A percentile compares a stretch with the other conserved stretches of the same genome.
Evolutionary conservation across 2,113 vertebrate species (phyloP).

Genomic region (Nothobranchius furzeri): DNA sequence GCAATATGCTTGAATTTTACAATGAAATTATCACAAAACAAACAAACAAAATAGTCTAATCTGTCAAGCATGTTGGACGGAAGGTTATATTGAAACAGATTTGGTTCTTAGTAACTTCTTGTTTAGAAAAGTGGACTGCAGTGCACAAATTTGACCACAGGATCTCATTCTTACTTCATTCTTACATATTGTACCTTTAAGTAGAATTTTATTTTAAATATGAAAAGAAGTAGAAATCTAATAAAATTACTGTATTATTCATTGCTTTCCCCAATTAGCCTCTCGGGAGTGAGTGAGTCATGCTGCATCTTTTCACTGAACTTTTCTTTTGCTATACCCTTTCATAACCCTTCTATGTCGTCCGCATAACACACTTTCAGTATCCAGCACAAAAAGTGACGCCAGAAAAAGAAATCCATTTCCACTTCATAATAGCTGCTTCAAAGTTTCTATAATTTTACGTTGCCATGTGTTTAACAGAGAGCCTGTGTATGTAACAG

Average conservation of each 20-base stretch:
- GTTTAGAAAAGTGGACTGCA: too few species aligned
- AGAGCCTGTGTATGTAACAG: conserved; percentile 3
- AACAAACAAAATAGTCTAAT: too few species aligned
- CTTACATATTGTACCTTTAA: background rate
- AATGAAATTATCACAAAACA: too few species aligned
- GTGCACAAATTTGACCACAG: too few species aligned
- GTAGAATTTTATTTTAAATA: background rate
- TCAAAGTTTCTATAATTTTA: conserved; percentile 27
- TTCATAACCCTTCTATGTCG: too few species aligned
- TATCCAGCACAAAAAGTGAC: conserved; percentile 26
- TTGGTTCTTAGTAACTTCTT: too few species aligned
- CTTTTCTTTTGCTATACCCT: too few species aligned
- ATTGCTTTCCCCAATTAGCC: background rate
- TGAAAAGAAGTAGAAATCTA: conserved; percentile 6
- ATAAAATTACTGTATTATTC: background rate
- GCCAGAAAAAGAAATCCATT: conserved; percentile 21
- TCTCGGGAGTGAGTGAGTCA: conserved; percentile 32
- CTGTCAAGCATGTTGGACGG: too few species aligned
- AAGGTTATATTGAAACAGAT: too few species aligned
- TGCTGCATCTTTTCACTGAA: background rate
- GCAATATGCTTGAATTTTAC: too few species aligned
- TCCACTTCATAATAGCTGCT: conserved; percentile 8
- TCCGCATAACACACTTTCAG: background rate
- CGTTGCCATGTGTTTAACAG: conserved; percentile 3
- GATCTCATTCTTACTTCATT: background rate